These are phyloP conservation scores for Formica aserva DNA, from an alignment of 2,888 invertebrate species.

Conservation along the genomic window DNA sequence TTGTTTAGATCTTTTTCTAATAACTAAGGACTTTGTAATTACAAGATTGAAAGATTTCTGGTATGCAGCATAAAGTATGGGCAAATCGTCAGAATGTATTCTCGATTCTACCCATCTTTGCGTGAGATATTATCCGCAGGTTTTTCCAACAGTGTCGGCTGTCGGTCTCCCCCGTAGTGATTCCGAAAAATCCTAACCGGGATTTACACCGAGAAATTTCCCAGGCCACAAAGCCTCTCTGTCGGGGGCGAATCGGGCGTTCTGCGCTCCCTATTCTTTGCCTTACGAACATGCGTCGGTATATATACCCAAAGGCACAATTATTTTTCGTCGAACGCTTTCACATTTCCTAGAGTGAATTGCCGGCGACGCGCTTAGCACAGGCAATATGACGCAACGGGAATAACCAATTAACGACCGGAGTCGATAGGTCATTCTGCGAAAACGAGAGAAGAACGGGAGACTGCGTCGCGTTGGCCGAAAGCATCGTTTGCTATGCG, in stretches of 20 bases:
- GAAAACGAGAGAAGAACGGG: constrained; percentile 23
- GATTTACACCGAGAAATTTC: constrained; percentile 42
- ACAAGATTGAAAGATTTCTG: neutral
- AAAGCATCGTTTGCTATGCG: neutral
- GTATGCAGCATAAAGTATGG: neutral
- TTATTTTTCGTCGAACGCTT: constrained; percentile 63
- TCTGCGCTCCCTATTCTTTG: constrained; percentile 59
- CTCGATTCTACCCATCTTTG: constrained; percentile 8
- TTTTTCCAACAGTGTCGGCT: constrained; percentile 9
- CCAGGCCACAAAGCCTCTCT: constrained; percentile 30
- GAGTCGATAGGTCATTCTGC: constrained; percentile 42
- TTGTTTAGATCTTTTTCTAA: neutral
- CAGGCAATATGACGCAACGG: constrained; percentile 54
- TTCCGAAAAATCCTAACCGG: constrained; percentile 45
- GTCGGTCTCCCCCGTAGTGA: constrained; percentile 29
- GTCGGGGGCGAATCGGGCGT: constrained; percentile 37
- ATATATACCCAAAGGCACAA: constrained; percentile 59
- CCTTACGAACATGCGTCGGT: constrained; percentile 54
- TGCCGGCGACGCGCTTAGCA: constrained; percentile 50
- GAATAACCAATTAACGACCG: constrained; percentile 67
- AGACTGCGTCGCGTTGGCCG: constrained; percentile 1
- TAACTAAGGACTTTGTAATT: neutral
- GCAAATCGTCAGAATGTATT: constrained; percentile 22
- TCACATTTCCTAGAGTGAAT: constrained; percentile 59
- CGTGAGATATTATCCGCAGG: constrained; percentile 27